Percentiles rank a stretch among this genome's conserved stretches.
These are phyloP conservation scores for Prochilodus magdalenae DNA, from an alignment of 2,113 vertebrate genomes.

Conservation along the genomic window DNA sequence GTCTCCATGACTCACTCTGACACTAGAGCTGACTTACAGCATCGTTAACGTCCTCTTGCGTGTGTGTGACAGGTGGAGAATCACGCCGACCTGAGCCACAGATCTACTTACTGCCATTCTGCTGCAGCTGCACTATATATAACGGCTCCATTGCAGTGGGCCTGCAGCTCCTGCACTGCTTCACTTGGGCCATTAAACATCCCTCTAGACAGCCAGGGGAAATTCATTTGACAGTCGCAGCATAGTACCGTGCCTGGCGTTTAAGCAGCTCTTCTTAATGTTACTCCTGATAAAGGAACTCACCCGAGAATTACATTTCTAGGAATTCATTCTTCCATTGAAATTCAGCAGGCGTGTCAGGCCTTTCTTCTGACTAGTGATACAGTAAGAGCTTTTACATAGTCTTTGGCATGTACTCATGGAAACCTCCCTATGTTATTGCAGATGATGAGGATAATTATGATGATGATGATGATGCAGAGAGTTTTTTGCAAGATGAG, in stretches of 20 bases:
- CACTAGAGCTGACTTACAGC: constrained; percentile 55
- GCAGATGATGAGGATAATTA: background rate
- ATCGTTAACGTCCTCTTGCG: constrained; percentile 50
- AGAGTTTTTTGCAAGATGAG: background rate
- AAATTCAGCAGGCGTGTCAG: background rate
- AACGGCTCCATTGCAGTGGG: constrained; percentile 11
- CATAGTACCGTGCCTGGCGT: background rate
- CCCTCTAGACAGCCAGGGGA: background rate
- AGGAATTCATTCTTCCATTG: background rate
- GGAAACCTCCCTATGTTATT: constrained; percentile 40
- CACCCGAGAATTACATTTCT: too few relatives aligned
- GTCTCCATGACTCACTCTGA: constrained; percentile 69
- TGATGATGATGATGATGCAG: background rate
- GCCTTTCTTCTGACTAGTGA: background rate
- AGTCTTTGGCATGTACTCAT: constrained; percentile 26
- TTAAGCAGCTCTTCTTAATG: background rate
- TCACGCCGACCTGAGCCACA: background rate
- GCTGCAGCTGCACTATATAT: background rate
- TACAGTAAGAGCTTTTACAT: constrained; percentile 7
- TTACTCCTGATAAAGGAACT: background rate
- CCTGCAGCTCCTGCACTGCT: background rate
- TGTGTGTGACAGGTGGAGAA: constrained; percentile 59
- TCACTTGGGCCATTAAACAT: background rate
- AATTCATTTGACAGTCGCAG: background rate
- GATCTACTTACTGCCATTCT: background rate